Evolutionary conservation across 1,140 invertebrate species (phyloP).

Genomic region (Heliconius hewitsoni): DNA sequence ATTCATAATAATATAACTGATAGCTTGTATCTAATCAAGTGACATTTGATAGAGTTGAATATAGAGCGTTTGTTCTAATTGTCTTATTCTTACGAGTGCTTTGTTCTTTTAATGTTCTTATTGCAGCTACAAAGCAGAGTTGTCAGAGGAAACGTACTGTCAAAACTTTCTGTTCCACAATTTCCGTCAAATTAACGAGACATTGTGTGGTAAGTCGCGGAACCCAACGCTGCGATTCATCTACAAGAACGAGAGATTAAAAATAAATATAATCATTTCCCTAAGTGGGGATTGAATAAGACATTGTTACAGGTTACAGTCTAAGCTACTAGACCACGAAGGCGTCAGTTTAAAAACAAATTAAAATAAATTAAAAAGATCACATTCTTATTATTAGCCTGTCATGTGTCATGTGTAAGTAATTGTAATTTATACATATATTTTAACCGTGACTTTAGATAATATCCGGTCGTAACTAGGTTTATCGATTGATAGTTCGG

Average conservation of each 20-base stretch:
- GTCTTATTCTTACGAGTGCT: neutral
- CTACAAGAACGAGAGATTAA: neutral
- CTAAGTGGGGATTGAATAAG: no score
- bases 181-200: no score
- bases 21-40: neutral
- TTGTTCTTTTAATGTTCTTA: no score
- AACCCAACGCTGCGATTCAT: neutral
- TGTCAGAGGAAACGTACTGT: no score
- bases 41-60: conserved; percentile 1
- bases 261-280: no score
- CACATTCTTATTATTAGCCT: neutral
- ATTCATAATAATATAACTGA: neutral
- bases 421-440: neutral
- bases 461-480: neutral
- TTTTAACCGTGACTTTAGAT: conserved; percentile 2
- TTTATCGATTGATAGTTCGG: conserved; percentile 9
- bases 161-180: no score
- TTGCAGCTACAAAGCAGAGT: no score
- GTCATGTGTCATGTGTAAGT: neutral
- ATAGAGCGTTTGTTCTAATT: neutral
- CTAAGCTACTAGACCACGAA: no score
- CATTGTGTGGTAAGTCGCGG: neutral
- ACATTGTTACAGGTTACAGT: no score
- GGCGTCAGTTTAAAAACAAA: no score
- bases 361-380: no score